phyloP scores from a whole-genome alignment of 1,140 invertebrate genomes.

The Euborellia annulipes region DNA sequence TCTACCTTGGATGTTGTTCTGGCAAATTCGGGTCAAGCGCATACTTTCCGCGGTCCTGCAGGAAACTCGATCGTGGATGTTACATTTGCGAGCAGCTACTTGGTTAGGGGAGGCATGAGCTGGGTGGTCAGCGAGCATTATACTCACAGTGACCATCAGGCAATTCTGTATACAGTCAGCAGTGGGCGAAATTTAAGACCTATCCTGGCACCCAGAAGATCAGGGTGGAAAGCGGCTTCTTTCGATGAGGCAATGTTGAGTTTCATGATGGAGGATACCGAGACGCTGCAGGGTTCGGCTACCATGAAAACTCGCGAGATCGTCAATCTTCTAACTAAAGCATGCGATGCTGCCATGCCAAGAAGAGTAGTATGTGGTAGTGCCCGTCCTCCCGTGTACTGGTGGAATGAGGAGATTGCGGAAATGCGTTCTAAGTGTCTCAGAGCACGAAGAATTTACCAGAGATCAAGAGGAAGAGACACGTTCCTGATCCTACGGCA shows the following conservation, averaged over 20 bases:
- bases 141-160: neutral
- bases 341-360: slow-evolving; percentile 9
- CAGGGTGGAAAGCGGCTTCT: neutral
- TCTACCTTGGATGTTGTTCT: too few relatives aligned
- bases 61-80: slow-evolving; percentile 10
- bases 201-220: neutral
- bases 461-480: neutral
- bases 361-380: slow-evolving; percentile 5
- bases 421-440: slow-evolving; percentile 1
- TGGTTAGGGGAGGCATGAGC: neutral
- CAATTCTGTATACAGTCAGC: slow-evolving; percentile 9
- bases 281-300: neutral
- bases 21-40: too few relatives aligned
- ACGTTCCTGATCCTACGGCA: neutral
- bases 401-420: slow-evolving; percentile 8
- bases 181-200: slow-evolving; percentile 7
- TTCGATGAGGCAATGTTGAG: too few relatives aligned
- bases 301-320: slow-evolving; percentile 1
- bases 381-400: slow-evolving; percentile 2
- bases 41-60: too few relatives aligned
- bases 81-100: slow-evolving; percentile 6
- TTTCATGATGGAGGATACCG: too few relatives aligned
- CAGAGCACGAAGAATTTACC: neutral
- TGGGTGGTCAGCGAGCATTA: neutral
- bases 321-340: slow-evolving; percentile 5